These are phyloP conservation scores for Meleagris gallopavo DNA, from an alignment of 2,113 vertebrate genomes.

Conservation along the genomic window DNA sequence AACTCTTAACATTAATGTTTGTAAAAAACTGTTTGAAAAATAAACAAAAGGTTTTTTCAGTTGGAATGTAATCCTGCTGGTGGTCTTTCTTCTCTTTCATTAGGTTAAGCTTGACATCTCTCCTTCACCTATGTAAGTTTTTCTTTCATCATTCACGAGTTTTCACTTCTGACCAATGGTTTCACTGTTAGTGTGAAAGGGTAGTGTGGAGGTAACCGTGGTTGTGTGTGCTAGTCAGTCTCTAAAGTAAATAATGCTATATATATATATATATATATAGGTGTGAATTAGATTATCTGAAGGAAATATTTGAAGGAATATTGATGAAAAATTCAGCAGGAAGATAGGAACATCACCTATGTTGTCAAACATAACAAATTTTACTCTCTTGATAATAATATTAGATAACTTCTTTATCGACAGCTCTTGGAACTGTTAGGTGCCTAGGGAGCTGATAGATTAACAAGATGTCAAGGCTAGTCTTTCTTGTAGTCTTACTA, in stretches of 20 bases:
- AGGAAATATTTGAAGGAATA: not conserved
- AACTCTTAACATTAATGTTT: not conserved
- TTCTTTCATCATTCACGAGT: not conserved
- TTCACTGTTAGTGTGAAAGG: not conserved
- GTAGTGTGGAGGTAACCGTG: not conserved
- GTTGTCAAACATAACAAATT: slow-evolving; percentile 22
- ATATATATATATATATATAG: not conserved
- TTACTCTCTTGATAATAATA: slow-evolving; percentile 1
- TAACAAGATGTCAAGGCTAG: slow-evolving; percentile 44
- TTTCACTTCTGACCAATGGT: not conserved
- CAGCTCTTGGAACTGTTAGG: slow-evolving; percentile 5
- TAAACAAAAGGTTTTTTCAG: not conserved
- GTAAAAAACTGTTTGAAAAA: not conserved
- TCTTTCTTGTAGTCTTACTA: slow-evolving; percentile 31
- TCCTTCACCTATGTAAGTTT: not conserved
- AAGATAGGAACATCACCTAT: not conserved
- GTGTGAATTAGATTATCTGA: not conserved
- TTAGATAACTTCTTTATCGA: slow-evolving; percentile 50
- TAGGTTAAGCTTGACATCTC: not conserved
- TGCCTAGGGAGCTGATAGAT: not conserved
- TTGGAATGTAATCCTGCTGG: not conserved
- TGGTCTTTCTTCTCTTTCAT: not conserved
- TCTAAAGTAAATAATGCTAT: not conserved
- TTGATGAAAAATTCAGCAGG: not conserved
- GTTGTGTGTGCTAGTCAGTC: not conserved